phyloP scores from a whole-genome alignment of 2,797 vertebrate genomes.

The Poeciliopsis turneri region DNA sequence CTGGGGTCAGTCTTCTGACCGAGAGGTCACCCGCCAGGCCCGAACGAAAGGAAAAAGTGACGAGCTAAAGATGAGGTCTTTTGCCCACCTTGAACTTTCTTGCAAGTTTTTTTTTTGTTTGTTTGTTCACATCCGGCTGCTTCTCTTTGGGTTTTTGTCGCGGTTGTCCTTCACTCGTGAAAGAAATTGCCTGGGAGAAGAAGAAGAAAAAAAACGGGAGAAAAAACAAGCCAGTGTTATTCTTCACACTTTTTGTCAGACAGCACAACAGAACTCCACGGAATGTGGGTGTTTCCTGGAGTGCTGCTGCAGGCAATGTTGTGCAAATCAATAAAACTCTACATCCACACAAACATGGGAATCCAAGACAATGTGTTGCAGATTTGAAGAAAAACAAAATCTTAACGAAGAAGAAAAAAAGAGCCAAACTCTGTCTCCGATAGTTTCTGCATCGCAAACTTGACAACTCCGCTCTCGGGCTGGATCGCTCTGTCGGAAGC shows the following conservation, averaged over 20 bases:
- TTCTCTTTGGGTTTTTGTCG: conserved; percentile 56
- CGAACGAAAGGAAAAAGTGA: conserved; percentile 51
- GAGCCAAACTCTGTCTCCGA: conserved; percentile 43
- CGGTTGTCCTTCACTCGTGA: conserved; percentile 67
- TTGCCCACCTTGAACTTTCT: conserved; percentile 56
- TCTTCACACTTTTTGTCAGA: conserved; percentile 55
- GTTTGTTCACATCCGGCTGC: conserved; percentile 62
- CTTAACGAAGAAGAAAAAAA: background rate
- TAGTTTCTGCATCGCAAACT: conserved; percentile 41
- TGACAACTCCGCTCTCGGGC: conserved; percentile 62
- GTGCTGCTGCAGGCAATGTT: conserved; percentile 48
- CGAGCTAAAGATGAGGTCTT: conserved; percentile 40
- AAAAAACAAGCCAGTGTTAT: conserved; percentile 39
- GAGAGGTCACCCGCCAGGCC: conserved; percentile 86
- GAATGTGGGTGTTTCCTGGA: conserved; percentile 52
- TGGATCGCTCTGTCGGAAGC: conserved; percentile 58
- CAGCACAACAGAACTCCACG: conserved; percentile 41
- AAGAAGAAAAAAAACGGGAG: background rate
- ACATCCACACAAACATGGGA: conserved; percentile 17
- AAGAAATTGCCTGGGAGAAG: conserved; percentile 55
- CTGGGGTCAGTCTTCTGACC: conserved; percentile 83
- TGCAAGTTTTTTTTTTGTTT: conserved; percentile 13
- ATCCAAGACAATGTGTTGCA: conserved; percentile 7
- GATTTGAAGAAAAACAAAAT: conserved; percentile 20
- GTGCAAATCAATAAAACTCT: conserved; percentile 50